Evolutionary conservation across 2,113 vertebrate species (phyloP).

Genomic region (Larimichthys crocea): DNA sequence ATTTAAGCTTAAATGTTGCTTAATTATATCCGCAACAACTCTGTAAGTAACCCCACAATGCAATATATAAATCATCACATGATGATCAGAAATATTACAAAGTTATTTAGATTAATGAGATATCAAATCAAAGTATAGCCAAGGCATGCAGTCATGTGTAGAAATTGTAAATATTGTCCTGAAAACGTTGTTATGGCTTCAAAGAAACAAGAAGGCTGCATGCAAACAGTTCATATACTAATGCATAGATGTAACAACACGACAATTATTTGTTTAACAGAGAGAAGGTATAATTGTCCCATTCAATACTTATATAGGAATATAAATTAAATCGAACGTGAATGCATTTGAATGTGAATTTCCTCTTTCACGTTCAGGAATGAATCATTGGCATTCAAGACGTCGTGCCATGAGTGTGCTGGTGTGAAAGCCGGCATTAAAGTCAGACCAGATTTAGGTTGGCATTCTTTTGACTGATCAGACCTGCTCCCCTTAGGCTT

Average conservation of each 20-base stretch:
- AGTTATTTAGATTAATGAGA: neutral
- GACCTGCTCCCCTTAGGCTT: conserved; percentile 59
- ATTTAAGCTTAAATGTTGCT: too few species aligned
- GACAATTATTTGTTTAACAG: neutral
- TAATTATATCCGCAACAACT: neutral
- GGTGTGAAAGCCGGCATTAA: conserved; percentile 57
- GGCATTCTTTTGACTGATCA: conserved; percentile 57
- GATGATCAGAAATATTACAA: neutral
- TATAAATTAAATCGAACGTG: neutral
- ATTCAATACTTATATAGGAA: neutral
- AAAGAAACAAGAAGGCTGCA: neutral
- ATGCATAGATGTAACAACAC: neutral
- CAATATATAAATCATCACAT: too few species aligned
- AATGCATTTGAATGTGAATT: conserved; percentile 30
- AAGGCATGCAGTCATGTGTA: neutral
- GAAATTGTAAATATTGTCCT: neutral
- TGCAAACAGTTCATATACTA: neutral
- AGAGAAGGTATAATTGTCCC: too few species aligned
- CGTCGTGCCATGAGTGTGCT: conserved; percentile 29
- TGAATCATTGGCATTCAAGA: conserved; percentile 61
- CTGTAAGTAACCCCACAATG: neutral
- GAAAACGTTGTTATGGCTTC: neutral
- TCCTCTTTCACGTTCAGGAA: conserved; percentile 25
- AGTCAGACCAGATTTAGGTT: conserved; percentile 56
- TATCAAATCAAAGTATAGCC: neutral